Evolutionary conservation across 2,797 vertebrate species (phyloP), one percentile per base, ranked within the genome.

Genomic region (Carcharodon carcharias): DNA sequence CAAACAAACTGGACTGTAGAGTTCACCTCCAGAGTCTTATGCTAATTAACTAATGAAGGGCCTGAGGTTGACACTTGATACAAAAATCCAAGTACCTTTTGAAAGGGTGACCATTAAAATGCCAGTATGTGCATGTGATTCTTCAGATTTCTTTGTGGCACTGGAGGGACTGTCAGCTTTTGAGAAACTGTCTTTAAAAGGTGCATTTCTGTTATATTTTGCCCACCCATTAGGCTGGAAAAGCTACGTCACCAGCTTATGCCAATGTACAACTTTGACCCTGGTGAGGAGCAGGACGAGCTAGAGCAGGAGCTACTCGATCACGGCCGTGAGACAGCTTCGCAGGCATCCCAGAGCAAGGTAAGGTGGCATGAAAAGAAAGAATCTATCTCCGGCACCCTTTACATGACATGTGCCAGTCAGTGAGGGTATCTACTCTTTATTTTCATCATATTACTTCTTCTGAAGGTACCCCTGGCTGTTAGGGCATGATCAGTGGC

Each of bases 251-350:
- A 99, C 97, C 99, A 99, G 98, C 98, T 99, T 96, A 99, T 99
- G 99, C 99, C 99, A 96, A 99, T 99, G 99, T 99, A 99, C 97
- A 99, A 98, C 98, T 99, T 99, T 89, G 99, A 99, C 97, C 99
- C 99, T 31, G 98, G 98, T 0, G 99, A 99, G 97, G 99, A 99
- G 77, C 99, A 99, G 97, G 99, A 99, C 4, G 99, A 99, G 97
- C 98, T 99, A 97, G 99, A 99, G 97, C 99, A 99, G 98, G 99
- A 99, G 97, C 98, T 99, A 61, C 97, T 99, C 97, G 99, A 99
- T 96, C 99, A 99, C 0, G 98, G 98, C 85, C 97, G 99, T 92
- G 99, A 99, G 0, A 98, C 98, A 14, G 98, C 98, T 96, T 96
- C 98, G 63, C 97, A 98, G 50, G 98, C 98, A 40, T 97, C 98